Evolutionary conservation across 2,888 invertebrate species (phyloP), one percentile per base, ranked within the genome.

Genomic region (Chrysina gloriosa): DNA sequence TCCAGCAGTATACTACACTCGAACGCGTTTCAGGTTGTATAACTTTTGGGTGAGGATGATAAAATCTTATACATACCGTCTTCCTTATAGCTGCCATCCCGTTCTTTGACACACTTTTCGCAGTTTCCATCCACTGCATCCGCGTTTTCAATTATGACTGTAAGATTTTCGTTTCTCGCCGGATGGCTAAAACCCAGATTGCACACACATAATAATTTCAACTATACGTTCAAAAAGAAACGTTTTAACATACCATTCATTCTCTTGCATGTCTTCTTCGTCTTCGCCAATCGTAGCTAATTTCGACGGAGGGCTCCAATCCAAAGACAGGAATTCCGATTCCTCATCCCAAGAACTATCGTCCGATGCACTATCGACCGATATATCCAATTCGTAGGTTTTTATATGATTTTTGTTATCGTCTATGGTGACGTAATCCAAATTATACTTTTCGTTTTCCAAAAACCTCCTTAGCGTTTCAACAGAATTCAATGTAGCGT

Each of bases 281-380:
- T 89, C 86, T 81, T 91, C 91, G 14, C 90, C 90, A 72, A 91
- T 91, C 21, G 91, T 91, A 54, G 90, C 90, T 54, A 91, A 83
- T 48, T 89, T 89, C 16, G 88, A 87, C 21, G 87, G 86, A 11
- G 87, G 84, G 63, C 79, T 86, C 88, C 84, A 89, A 84, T 75
- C 87, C 76, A 69, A 79, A 71, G 77, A 78, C 69, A 80, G 82
- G 31, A 80, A 73, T 68, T 81, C 80, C 58, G 78, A 76, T 48
- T 78, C 80, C 63, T 78, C 76, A 45, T 58, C 71, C 70, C 77
- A 77, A 48, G 47, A 58, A 58, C 42, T 34, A 25, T 66, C 39
- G 23, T 52, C 42, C 2, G 14, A 19, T 14, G 23, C 63, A 6
- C 48, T 64, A 4, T 50, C 56, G 6, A 64, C 64, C 6, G 68